phyloP scores from a whole-genome alignment of 2,113 vertebrate species.

The Oreochromis niloticus region DNA sequence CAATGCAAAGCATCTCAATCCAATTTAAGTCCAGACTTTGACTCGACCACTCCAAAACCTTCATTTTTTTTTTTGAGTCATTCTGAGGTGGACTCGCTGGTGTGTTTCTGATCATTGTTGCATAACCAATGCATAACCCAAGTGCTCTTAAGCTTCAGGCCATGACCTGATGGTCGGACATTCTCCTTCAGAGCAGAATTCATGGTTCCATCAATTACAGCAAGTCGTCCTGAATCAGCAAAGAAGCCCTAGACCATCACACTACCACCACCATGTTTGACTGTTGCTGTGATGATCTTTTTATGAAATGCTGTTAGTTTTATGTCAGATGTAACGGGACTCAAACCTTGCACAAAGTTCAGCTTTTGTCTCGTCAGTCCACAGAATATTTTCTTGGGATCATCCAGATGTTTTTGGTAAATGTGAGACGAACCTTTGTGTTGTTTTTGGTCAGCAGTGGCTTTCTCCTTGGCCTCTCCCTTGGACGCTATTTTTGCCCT shows the following conservation, averaged over 20 bases:
- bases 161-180: not conserved
- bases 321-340: not conserved
- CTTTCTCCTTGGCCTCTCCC: not conserved
- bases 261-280: not conserved
- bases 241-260: not conserved
- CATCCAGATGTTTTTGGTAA: not conserved
- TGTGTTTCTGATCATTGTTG: not conserved
- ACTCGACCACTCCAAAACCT: not conserved
- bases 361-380: not conserved
- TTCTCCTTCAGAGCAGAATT: not conserved
- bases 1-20: not conserved
- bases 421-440: not conserved
- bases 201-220: rapidly evolving
- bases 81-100: not conserved
- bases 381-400: not conserved
- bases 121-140: not conserved
- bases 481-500: not conserved
- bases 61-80: not conserved
- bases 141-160: not conserved
- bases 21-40: not conserved
- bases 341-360: not conserved
- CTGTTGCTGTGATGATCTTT: not conserved
- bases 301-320: not conserved
- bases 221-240: not conserved
- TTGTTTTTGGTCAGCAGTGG: not conserved